Base-by-base conservation (phyloP, 2,888 invertebrate species). In the Ecliptopera silaceata region DNA sequence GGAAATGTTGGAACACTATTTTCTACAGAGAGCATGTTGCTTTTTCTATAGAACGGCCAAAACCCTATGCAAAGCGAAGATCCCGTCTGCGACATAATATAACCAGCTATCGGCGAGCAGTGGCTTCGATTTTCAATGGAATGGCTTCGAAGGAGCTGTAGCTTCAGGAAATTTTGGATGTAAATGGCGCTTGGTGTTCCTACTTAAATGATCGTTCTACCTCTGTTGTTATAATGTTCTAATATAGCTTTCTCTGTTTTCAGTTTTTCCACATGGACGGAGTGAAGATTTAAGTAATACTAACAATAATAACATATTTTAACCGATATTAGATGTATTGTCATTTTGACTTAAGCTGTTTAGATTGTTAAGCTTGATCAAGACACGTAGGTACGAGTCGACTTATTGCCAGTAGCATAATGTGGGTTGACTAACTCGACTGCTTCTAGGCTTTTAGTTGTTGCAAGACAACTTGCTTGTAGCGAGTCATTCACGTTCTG, bases 211-310 rank as follows among this genome's bases (percentile, higher is more conserved):
- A 22, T 2, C 12, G 32, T 13, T 15, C 34, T n/a, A 20, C 1
- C 6, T 3, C 6, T 20, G 20, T 42, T 22, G n/a, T 13, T n/a
- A 10, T 20, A 6, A 5, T 1, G 8, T 26, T 26, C n/a, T 42
- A 26, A 42, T 26, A 12, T 3, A 10, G 26, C 12, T 3, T 8
- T 26, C 22, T 42, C 42, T 49, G 41, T 32, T 49, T 47, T 41
- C 49, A 49, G 49, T 29, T n/a, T 6, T 20, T 20, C n/a, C 29
- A 18, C 12, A 3, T 32, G 31, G 29, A 41, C 32, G 49, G 31
- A 32, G 31, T 32, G 49, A 41, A 49, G 41, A 41, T 31, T 48
- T 41, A 31, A 49, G 41, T 20, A n/a, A 10, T 20, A 22, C 4
- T 5, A 42, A 6, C 10, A 26, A 8, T 26, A 6, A 8, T 22